These are phyloP conservation scores for Pachyseris speciosa DNA, from an alignment of 64 coral and sea anemone species.

Conservation along the genomic window DNA sequence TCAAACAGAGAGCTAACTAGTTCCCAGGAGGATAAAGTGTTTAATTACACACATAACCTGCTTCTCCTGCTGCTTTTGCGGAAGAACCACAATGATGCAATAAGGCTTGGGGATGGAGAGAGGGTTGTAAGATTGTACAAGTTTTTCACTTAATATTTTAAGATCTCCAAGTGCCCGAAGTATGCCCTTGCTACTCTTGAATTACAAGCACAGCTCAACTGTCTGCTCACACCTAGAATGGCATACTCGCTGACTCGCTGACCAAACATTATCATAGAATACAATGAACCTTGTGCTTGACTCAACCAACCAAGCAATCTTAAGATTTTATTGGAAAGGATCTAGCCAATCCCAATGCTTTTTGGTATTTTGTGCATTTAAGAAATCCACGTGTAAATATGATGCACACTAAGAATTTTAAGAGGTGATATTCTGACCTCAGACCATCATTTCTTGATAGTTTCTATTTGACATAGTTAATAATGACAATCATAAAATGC, in stretches of 20 bases:
- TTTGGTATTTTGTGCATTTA: no score
- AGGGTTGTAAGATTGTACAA: conserved; percentile 68
- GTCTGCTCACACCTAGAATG: conserved; percentile 65
- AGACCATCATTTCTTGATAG: no score
- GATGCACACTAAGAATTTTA: no score
- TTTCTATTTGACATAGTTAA: no score
- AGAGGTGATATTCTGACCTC: no score
- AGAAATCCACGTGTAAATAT: no score
- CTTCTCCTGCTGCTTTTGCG: conserved; percentile 46
- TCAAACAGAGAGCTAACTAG: neutral
- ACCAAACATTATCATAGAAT: no score
- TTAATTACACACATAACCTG: conserved; percentile 62
- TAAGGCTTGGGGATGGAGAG: conserved; percentile 70
- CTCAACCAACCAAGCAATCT: no score
- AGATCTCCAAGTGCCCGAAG: conserved; percentile 70
- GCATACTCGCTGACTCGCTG: conserved; percentile 57
- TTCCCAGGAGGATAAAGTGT: conserved; percentile 11
- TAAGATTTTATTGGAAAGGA: no score
- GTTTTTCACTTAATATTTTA: conserved; percentile 68
- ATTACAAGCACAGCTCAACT: conserved; percentile 69
- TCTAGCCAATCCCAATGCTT: no score
- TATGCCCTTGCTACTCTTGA: conserved; percentile 66
- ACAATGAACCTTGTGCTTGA: no score
- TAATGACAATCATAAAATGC: no score
- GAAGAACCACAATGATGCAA: conserved; percentile 66